phyloP scores from a whole-genome alignment of 1,140 invertebrate genomes.

The Microplitis demolitor region DNA sequence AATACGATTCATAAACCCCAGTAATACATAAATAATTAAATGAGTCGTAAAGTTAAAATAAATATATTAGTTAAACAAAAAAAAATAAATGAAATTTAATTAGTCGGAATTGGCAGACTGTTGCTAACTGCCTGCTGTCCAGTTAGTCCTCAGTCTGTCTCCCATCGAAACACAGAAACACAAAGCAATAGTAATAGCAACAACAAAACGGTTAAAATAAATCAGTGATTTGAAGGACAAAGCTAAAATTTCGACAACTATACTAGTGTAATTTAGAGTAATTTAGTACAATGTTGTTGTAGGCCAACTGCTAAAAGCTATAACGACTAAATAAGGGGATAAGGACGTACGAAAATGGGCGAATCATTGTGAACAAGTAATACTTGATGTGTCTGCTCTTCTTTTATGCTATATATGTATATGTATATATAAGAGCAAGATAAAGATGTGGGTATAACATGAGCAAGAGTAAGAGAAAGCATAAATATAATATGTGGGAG shows the following conservation, averaged over 20 bases:
- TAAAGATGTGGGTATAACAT: not conserved
- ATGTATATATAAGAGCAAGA: not conserved
- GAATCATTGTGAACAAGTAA: not conserved
- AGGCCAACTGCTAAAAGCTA: conserved; percentile 22
- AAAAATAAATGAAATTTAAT: no score
- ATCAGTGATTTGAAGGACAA: conserved; percentile 10
- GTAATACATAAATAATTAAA: no score
- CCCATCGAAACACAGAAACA: not conserved
- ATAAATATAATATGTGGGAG: not conserved
- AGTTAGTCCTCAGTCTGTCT: not conserved
- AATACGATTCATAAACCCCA: no score
- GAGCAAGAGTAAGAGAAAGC: not conserved
- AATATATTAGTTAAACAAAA: no score
- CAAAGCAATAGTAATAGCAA: not conserved
- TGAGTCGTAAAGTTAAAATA: no score
- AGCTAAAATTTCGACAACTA: not conserved
- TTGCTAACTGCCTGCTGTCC: conserved; percentile 12
- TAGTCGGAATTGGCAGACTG: not conserved
- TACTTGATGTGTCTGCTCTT: not conserved
- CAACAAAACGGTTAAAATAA: not conserved
- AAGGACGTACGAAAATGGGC: conserved; percentile 3
- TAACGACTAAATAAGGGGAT: conserved; percentile 41
- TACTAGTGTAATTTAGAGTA: conserved; percentile 22
- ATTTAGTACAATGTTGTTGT: not conserved
- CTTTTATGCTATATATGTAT: not conserved